Evolutionary conservation across 2,888 invertebrate species (phyloP).

Genomic region (Xylota segnis): DNA sequence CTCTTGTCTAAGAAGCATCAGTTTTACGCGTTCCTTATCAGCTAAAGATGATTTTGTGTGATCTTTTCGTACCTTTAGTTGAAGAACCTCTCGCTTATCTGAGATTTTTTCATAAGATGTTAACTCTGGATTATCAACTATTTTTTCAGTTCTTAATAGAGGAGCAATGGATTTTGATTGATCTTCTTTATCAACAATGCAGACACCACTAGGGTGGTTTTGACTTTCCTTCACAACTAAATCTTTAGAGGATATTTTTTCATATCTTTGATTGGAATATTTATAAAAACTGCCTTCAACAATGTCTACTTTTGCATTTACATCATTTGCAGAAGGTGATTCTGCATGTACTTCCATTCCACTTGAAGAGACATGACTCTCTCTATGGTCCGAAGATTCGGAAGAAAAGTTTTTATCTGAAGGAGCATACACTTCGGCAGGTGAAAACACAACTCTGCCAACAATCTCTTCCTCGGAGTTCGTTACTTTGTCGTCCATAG

Average conservation of each 20-base stretch:
- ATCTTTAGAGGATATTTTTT: not conserved
- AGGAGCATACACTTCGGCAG: conserved; percentile 47
- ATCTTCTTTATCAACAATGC: not conserved
- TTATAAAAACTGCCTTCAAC: not conserved
- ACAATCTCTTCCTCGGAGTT: conserved; percentile 62
- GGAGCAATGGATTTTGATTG: not conserved
- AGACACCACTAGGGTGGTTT: not conserved
- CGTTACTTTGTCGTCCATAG: conserved; percentile 47
- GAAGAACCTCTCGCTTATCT: not conserved
- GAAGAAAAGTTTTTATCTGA: not conserved
- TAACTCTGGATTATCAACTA: not conserved
- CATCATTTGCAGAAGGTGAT: not conserved
- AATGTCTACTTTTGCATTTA: not conserved
- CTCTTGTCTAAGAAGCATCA: not conserved
- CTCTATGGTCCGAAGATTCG: conserved; percentile 7
- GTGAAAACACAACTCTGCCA: conserved; percentile 51
- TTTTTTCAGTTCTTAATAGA: not conserved
- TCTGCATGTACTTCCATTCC: conserved; percentile 14
- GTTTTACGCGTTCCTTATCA: not conserved
- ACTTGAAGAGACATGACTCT: conserved; percentile 50
- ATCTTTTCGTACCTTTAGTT: not conserved
- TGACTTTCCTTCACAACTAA: not conserved
- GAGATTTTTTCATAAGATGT: not conserved
- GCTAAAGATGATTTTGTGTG: not conserved
- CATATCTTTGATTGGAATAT: not conserved